Evolutionary conservation across 1,140 invertebrate genomes (phyloP).

Genomic region (Limonius californicus): DNA sequence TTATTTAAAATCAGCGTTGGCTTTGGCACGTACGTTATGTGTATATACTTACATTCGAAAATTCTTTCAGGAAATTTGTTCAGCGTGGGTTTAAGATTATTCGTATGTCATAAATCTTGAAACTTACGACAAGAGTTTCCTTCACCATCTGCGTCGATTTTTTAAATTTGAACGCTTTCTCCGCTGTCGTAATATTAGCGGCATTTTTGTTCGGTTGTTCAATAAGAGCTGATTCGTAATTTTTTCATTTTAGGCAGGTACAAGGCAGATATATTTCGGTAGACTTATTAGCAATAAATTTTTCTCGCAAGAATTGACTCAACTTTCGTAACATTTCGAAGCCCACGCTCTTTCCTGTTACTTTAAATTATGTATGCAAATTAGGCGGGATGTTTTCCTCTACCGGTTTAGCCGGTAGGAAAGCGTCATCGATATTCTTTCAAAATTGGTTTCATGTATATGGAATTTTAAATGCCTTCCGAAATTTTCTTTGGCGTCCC

Average conservation of each 20-base stretch:
- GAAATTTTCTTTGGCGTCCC: too few relatives aligned
- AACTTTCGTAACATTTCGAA: slow-evolving; percentile 3
- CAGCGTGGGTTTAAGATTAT: too few relatives aligned
- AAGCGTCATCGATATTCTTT: slow-evolving; percentile 1
- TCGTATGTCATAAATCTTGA: too few relatives aligned
- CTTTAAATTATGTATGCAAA: slow-evolving; percentile 15
- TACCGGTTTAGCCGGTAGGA: neutral
- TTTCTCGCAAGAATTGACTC: neutral
- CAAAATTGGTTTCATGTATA: slow-evolving; percentile 5
- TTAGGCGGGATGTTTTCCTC: slow-evolving; percentile 8
- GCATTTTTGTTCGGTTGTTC: neutral
- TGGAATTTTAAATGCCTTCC: neutral
- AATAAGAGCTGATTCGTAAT: neutral
- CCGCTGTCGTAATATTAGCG: too few relatives aligned
- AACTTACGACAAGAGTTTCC: too few relatives aligned
- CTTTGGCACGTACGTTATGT: too few relatives aligned
- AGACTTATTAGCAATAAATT: neutral
- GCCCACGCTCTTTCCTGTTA: slow-evolving; percentile 1
- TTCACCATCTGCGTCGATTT: too few relatives aligned
- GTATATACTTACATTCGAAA: too few relatives aligned
- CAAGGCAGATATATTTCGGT: neutral
- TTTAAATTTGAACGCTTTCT: too few relatives aligned
- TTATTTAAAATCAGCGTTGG: too few relatives aligned
- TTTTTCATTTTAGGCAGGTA: neutral
- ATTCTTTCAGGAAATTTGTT: too few relatives aligned